phyloP scores from a whole-genome alignment of 2,888 invertebrate genomes.

The Onthophagus sagittarius region DNA sequence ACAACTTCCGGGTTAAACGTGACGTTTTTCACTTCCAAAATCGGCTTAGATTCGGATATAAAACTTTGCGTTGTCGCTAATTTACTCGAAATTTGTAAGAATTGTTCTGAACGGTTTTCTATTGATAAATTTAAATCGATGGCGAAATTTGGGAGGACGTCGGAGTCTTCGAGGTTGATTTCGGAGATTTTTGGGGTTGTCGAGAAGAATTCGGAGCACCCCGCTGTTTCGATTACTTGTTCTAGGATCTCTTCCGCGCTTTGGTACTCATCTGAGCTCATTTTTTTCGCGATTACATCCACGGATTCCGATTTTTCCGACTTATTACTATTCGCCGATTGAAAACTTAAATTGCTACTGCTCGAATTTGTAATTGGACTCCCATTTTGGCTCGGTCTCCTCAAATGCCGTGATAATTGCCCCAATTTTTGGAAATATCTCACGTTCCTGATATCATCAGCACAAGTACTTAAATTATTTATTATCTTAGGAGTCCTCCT shows the following conservation, averaged over 20 bases:
- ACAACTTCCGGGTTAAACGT: slow-evolving; percentile 48
- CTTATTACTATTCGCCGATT: slow-evolving; percentile 49
- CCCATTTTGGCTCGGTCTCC: slow-evolving; percentile 39
- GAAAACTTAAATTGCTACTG: slow-evolving; percentile 52
- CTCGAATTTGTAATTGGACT: slow-evolving; percentile 42
- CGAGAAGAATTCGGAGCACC: slow-evolving; percentile 44
- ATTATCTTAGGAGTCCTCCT: slow-evolving; percentile 63
- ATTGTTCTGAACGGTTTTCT: slow-evolving; percentile 43
- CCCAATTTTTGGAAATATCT: slow-evolving; percentile 43
- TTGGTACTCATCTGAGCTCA: slow-evolving; percentile 49
- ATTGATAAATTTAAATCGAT: slow-evolving; percentile 47
- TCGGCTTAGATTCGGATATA: slow-evolving; percentile 40
- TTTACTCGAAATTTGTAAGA: slow-evolving; percentile 26
- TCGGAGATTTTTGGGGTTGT: not conserved
- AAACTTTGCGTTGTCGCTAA: slow-evolving; percentile 42
- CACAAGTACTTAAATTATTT: slow-evolving; percentile 62
- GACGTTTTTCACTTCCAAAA: slow-evolving; percentile 43
- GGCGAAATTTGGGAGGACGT: slow-evolving; percentile 47
- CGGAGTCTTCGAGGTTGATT: slow-evolving; percentile 39
- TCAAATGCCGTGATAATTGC: slow-evolving; percentile 49
- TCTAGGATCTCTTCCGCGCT: slow-evolving; percentile 55
- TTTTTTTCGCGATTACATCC: slow-evolving; percentile 31
- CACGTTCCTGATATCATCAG: slow-evolving; percentile 59
- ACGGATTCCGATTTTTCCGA: slow-evolving; percentile 32
- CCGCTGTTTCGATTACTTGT: slow-evolving; percentile 44